Conservation (phyloP, 2,888 invertebrate species). For the Leptinotarsa juncta region DNA sequence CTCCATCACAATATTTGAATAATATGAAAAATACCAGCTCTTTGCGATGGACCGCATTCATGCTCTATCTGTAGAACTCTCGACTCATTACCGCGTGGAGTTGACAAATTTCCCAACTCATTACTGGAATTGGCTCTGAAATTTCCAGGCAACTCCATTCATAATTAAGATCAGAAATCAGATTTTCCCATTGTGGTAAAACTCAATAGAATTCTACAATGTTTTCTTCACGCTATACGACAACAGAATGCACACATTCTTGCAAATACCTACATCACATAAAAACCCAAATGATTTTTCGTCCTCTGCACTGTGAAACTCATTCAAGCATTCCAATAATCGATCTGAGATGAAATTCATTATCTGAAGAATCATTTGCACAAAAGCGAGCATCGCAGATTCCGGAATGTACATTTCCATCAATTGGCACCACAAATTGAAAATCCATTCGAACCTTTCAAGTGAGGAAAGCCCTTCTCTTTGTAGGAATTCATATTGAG, state of each 20-base stretch:
- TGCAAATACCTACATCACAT: not conserved
- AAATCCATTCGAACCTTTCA: conserved; percentile 38
- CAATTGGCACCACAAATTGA: conserved; percentile 42
- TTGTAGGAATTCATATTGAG: conserved; percentile 39
- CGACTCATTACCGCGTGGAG: no score
- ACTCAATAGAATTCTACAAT: no score
- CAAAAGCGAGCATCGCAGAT: conserved; percentile 33
- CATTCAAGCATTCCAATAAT: conserved; percentile 13
- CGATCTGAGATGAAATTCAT: conserved; percentile 37
- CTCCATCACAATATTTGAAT: no score
- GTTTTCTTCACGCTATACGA: no score
- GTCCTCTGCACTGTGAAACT: not conserved
- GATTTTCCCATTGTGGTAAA: no score
- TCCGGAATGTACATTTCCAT: conserved; percentile 42
- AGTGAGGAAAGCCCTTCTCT: conserved; percentile 32
- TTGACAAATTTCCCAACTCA: no score
- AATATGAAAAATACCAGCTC: no score
- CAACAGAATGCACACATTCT: not conserved
- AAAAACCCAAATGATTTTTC: not conserved
- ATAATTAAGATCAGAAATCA: no score
- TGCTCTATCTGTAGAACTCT: no score
- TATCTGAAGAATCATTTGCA: conserved; percentile 31
- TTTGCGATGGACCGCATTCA: no score
- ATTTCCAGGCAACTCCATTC: no score
- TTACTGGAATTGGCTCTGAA: no score